Percentiles rank a stretch among this genome's conserved stretches.
Conservation (phyloP, 2,113 vertebrate species). For the Planiliza haematocheilus region DNA sequence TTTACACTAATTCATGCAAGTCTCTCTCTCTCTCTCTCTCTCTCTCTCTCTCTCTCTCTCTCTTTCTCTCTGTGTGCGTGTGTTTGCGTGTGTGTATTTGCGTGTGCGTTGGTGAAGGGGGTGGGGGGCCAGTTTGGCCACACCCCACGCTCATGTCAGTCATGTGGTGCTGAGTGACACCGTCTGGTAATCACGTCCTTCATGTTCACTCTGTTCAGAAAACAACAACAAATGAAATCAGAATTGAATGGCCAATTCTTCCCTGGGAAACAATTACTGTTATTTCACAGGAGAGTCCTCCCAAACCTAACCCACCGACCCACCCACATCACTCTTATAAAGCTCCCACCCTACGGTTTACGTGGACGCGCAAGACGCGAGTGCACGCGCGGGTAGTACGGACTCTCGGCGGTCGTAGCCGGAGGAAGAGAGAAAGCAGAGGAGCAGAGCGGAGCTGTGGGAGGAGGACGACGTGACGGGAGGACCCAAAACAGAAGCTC, state of each 20-base stretch:
- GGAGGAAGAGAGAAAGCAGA: slow-evolving; percentile 17
- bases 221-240: neutral
- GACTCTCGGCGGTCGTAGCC: slow-evolving; percentile 16
- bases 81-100: slow-evolving; percentile 18
- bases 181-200: neutral
- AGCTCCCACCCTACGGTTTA: slow-evolving; percentile 44
- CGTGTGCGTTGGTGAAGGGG: neutral
- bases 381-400: slow-evolving; percentile 14
- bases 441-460: slow-evolving; percentile 19
- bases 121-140: slow-evolving; percentile 38
- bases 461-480: slow-evolving; percentile 52
- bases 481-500: slow-evolving; percentile 36
- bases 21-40: no score
- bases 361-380: slow-evolving; percentile 69
- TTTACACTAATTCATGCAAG: no score
- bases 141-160: slow-evolving; percentile 47
- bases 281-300: slow-evolving; percentile 11
- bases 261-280: slow-evolving; percentile 14
- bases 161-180: slow-evolving; percentile 46
- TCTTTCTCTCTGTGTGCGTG: neutral
- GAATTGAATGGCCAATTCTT: neutral
- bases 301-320: slow-evolving; percentile 16
- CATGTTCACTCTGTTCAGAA: neutral
- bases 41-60: no score
- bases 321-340: slow-evolving; percentile 1